Evolutionary conservation across 1,140 invertebrate genomes (phyloP).

Genomic region (Stenopsyche tienmushanensis): DNA sequence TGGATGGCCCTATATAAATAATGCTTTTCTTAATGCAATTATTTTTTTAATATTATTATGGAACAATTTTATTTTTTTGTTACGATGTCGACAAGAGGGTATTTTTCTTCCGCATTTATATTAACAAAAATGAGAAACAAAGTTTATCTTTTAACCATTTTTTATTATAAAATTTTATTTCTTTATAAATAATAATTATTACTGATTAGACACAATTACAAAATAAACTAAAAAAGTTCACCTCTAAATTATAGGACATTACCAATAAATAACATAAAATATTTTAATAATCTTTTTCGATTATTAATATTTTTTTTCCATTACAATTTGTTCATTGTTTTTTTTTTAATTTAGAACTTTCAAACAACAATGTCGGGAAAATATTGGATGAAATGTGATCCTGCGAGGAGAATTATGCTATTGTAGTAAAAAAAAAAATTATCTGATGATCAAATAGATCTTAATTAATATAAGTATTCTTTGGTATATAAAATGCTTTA

Average conservation of each 20-base stretch:
- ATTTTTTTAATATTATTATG: not conserved
- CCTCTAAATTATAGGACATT: constrained; percentile 29
- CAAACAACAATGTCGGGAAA: too few species aligned
- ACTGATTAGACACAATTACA: constrained; percentile 41
- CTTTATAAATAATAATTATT: constrained; percentile 41
- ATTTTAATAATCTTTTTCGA: constrained; percentile 26
- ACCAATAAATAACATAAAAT: constrained; percentile 41
- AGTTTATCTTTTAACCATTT: constrained; percentile 39
- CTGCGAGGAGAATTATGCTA: too few species aligned
- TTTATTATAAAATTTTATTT: constrained; percentile 41
- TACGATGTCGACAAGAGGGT: not conserved
- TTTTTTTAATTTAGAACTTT: constrained; percentile 2
- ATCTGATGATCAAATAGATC: too few species aligned
- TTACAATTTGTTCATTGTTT: too few species aligned
- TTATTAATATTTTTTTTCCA: constrained; percentile 6
- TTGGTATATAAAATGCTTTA: too few species aligned
- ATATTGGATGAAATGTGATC: too few species aligned
- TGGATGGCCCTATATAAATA: too few species aligned
- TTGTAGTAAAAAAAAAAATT: too few species aligned
- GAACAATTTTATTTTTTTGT: not conserved
- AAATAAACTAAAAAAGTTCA: constrained; percentile 38
- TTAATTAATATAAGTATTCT: too few species aligned
- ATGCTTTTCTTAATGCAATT: too few species aligned
- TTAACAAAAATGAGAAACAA: constrained; percentile 8
- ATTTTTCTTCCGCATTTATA: too few species aligned